Base-by-base conservation (phyloP, 1,140 invertebrate genomes). In the Hyles vespertilio region DNA sequence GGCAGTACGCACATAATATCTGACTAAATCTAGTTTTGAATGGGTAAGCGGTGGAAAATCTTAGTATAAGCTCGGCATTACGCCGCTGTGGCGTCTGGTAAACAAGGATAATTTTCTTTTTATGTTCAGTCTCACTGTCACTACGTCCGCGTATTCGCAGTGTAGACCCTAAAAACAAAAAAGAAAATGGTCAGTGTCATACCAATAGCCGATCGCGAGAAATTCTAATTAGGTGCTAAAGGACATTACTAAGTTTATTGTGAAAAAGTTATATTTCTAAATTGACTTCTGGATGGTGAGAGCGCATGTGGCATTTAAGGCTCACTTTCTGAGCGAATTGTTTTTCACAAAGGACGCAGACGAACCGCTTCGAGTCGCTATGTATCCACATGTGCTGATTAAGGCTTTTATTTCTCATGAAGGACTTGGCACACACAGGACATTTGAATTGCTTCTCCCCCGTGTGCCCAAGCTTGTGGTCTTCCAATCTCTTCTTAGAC, bases 361-460 rank as follows among this genome's bases (percentile, higher is more conserved):
- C 48, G 36, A 86, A 81, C 47, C 70, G 53, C 49, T 81, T 86
- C 56, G 47, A 88, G 71, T 58, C 87, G 66, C 51, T 88, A 63
- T 89, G 87, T 33, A 81, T 84, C 80, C 78, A 88, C 65, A 90
- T 88, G 51, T 92, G 91, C 3, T 89, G 89, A 32, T 87, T 87
- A 2, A 92, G 46, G 0, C 84, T 90, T 43, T 87, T 91, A 3
- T 84, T 87, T 32, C 90, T 88, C 0, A 81, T 63, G 54, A 90
- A 91, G 4, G 78, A 69, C 56, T 91, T 92, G 3, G 81, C 78
- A 54, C 91, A 89, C 4, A 84, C 70, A 4, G 63, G 57, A 56
- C 88, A 89, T 40, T 79, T 67, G 44, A 74, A 84, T 1, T 63
- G 64, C 45, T 86, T 88, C 55, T 82, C 80, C 1, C 83, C 83